These are phyloP conservation scores for Blera fallax DNA, from an alignment of 2,888 invertebrate genomes.

Conservation along the genomic window DNA sequence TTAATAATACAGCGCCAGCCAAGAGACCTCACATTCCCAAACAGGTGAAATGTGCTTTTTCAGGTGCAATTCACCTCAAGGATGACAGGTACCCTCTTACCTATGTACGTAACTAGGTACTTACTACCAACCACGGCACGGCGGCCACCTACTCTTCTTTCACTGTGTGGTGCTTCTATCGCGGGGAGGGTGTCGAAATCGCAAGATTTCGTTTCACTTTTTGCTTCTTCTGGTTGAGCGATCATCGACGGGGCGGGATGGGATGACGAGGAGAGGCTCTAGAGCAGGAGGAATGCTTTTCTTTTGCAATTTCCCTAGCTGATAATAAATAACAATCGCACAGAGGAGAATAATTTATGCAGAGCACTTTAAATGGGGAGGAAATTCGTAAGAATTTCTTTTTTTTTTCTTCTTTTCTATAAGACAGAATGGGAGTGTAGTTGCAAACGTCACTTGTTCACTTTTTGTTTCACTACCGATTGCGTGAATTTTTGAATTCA, in stretches of 20 bases:
- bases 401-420: constrained; percentile 6
- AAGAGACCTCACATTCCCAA: constrained; percentile 30
- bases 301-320: constrained; percentile 48
- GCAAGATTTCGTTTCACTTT: constrained; percentile 47
- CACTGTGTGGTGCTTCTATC: neutral
- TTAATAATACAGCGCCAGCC: constrained; percentile 14
- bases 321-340: constrained; percentile 56
- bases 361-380: constrained; percentile 16
- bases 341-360: constrained; percentile 60
- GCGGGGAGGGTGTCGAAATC: constrained; percentile 29
- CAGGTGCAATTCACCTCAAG: constrained; percentile 67
- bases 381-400: constrained; percentile 49
- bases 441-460: constrained; percentile 63
- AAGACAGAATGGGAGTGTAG: constrained; percentile 30
- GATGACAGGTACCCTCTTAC: constrained; percentile 64
- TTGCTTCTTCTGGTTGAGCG: constrained; percentile 28
- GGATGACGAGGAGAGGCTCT: neutral
- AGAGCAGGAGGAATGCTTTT: constrained; percentile 3
- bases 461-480: constrained; percentile 38
- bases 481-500: neutral
- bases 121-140: constrained; percentile 34
- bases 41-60: constrained; percentile 61
- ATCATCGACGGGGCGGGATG: constrained; percentile 16
- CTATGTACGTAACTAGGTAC: constrained; percentile 52
- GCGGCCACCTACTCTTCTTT: constrained; percentile 55